Conservation (phyloP, 2,797 vertebrate genomes). For the Gobio occitaniae region DNA sequence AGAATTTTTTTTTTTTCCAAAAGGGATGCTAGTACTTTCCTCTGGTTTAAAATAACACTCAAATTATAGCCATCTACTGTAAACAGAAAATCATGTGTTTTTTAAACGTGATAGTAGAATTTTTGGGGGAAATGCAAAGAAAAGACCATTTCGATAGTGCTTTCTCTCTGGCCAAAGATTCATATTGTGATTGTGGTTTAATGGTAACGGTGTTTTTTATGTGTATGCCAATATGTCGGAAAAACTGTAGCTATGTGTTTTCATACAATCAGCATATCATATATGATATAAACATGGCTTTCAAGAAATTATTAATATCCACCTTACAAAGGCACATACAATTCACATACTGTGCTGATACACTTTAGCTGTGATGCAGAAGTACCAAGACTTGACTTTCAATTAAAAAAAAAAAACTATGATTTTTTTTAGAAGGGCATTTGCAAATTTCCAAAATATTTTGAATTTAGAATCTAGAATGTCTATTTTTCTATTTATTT, state of each 20-base stretch:
- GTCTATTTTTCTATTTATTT: background rate
- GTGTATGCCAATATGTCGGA: background rate
- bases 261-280: background rate
- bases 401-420: too few relatives aligned
- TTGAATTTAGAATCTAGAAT: too few relatives aligned
- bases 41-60: conserved; percentile 39
- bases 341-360: background rate
- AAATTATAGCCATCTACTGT: conserved; percentile 34
- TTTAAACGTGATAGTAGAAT: background rate
- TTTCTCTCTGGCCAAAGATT: background rate
- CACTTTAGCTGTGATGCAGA: background rate
- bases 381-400: too few relatives aligned
- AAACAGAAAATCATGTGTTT: conserved; percentile 12
- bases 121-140: background rate
- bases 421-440: too few relatives aligned
- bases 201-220: background rate
- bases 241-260: background rate
- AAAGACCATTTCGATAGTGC: background rate
- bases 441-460: too few relatives aligned
- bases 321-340: background rate
- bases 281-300: background rate
- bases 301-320: background rate
- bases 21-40: conserved; percentile 16
- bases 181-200: background rate
- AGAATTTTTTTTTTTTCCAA: conserved; percentile 8